Base-by-base conservation (phyloP, 2,888 invertebrate species). In the Tholera decimalis region DNA sequence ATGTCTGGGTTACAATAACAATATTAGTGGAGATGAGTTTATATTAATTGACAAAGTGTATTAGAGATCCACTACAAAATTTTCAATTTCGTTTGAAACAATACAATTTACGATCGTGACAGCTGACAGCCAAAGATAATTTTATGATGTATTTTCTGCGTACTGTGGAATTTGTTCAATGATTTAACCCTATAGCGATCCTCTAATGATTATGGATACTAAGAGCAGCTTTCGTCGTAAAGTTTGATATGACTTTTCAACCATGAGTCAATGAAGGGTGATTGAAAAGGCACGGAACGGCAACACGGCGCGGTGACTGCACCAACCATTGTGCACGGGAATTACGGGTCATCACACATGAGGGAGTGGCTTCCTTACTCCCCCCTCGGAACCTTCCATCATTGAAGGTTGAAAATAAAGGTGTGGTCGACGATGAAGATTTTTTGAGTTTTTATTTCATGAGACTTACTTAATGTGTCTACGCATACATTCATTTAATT, bases 301-400 rank as follows among this genome's bases (percentile, higher is more conserved):
- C 78, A 77, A 81, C 15, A 55, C 60, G 56, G 65, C 79, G 78
- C 83, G 75, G 68, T 56, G 50, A 69, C 76, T 74, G 80, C 74
- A 63, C 62, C 57, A 58, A 63, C 83, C 79, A 91, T 91, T 92
- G 91, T 92, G 55, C 79, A 86, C 85, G 89, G 84, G 39, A 59
- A 81, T 56, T 80, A 87, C 85, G 89, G 84, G 39, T 73, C 84
- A 87, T 80, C 80, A 82, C 60, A 7, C 82, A 87, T 72, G 71
- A 72, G 77, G 89, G 91, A 59, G 86, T 81, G 86, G 84, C 83
- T 89, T 92, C 91, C 91, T 88, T 77, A 62, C 80, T 72, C 80
- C 44, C 87, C 86, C 83, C 56, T 58, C 55, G 53, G 30, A 70
- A 57, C 56, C 68, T 59, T 64, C 62, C 65, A 64, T 64, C 57